Conservation (phyloP, 2,797 vertebrate species). For the Parotocinclus haroldoi region DNA sequence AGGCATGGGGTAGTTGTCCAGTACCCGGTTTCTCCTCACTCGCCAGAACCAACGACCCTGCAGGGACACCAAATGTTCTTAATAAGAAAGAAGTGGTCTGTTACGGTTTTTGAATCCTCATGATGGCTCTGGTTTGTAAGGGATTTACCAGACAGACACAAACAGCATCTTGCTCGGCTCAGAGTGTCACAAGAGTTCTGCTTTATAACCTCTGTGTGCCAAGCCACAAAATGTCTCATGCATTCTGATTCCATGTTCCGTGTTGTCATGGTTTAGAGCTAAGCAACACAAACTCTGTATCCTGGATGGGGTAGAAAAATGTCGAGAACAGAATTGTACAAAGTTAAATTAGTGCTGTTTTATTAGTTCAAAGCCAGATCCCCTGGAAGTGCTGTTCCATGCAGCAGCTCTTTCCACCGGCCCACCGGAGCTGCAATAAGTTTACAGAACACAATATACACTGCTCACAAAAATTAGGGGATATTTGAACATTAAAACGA, state of each 20-base stretch:
- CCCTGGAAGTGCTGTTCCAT: too few species aligned
- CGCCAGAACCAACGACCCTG: slow-evolving; percentile 98
- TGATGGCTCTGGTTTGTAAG: slow-evolving; percentile 1
- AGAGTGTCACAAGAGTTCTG: not conserved
- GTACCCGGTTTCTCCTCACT: slow-evolving; percentile 88
- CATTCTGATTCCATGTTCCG: not conserved
- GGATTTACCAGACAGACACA: not conserved
- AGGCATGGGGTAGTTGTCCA: slow-evolving; percentile 97
- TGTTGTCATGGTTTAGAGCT: not conserved
- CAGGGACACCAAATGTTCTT: slow-evolving; percentile 7
- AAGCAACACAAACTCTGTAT: not conserved
- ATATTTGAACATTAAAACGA: too few species aligned
- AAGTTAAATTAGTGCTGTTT: too few species aligned
- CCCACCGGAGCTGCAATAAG: too few species aligned
- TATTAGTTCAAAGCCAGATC: too few species aligned
- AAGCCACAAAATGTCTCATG: not conserved
- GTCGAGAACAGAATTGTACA: too few species aligned
- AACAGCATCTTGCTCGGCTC: not conserved
- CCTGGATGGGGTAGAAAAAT: too few species aligned
- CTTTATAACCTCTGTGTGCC: not conserved
- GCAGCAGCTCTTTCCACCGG: too few species aligned
- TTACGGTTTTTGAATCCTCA: slow-evolving; percentile 1
- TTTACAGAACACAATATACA: too few species aligned
- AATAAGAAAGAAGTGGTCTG: not conserved
- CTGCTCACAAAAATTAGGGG: too few species aligned